phyloP scores from a whole-genome alignment of 2,113 vertebrate species.

The Phalacrocorax brasilianus region DNA sequence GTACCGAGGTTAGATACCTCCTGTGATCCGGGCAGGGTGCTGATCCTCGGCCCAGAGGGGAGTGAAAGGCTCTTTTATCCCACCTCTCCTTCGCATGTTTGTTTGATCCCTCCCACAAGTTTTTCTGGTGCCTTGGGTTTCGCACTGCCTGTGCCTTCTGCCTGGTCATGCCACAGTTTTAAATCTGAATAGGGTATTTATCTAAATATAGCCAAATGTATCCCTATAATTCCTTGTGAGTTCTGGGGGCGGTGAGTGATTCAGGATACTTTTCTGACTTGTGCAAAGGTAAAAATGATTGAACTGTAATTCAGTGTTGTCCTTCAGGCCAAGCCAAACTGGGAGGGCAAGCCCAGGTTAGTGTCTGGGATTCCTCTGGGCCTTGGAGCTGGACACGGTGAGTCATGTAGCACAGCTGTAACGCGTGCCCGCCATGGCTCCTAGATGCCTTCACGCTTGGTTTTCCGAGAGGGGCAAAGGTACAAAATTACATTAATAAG shows the following conservation, averaged over 20 bases:
- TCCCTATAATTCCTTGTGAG: neutral
- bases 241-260: neutral
- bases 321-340: neutral
- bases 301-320: neutral
- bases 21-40: too few relatives aligned
- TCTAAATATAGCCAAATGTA: neutral
- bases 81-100: neutral
- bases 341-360: neutral
- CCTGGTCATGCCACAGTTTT: neutral
- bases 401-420: neutral
- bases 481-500: neutral
- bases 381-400: neutral
- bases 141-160: neutral
- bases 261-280: neutral
- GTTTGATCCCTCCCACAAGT: conserved; percentile 9
- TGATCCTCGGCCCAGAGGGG: too few relatives aligned
- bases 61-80: too few relatives aligned
- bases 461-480: neutral
- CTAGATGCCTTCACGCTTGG: neutral
- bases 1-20: too few relatives aligned
- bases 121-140: conserved; percentile 26
- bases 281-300: neutral
- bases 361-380: neutral
- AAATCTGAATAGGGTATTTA: conserved; percentile 45
- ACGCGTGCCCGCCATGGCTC: fast-evolving